Evolutionary conservation across 2,797 vertebrate species (phyloP), one percentile per base, ranked within the genome.

Genomic region (Gallirallus australis): DNA sequence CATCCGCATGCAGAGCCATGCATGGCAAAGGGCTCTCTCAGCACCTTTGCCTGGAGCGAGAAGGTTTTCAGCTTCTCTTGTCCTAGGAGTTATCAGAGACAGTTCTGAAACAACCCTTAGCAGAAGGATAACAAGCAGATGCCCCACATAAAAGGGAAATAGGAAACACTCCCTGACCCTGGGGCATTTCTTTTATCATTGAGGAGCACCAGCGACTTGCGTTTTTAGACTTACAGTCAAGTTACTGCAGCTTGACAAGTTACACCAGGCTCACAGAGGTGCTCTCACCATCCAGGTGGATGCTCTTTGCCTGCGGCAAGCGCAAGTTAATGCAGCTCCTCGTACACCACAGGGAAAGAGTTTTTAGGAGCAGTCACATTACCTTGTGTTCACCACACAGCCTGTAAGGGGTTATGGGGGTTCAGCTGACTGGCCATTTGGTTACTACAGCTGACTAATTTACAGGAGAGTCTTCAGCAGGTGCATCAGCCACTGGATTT

Each of bases 1-100:
- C 73, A 75, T 71, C 61, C 3, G 0, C 15, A 28, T 5, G 59
- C 40, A 12, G 19, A 47, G 61, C 64, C 28, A 4, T 2, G 2
- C 4, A 3, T 0, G 0, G 37, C 3, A 1, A 57, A 31, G 56
- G 40, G 65, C 85, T 79, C 2, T 0, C 52, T 65, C 30, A 15
- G 12, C 45, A 24, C 45, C 68, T 86, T 28, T 56, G 82, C 47
- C 84, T 50, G 10, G 3, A 90, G 71, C 6, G 3, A 18, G 7
- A 9, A 53, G 33, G 33, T 79, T 96, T 91, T 54, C 52, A 42
- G 11, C 69, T 65, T 72, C 70, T 91, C 64, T 57, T 14, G 19
- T 45, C 30, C 57, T 64, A 70, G 61, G 66, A 75, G 24, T 39
- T 57, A 39, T 14, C 70, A 70, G 35, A 75, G 42, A 25, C 30